These are phyloP conservation scores for Neoscelio sp. DNA, from an alignment of 2,888 invertebrate species.

Conservation along the genomic window DNA sequence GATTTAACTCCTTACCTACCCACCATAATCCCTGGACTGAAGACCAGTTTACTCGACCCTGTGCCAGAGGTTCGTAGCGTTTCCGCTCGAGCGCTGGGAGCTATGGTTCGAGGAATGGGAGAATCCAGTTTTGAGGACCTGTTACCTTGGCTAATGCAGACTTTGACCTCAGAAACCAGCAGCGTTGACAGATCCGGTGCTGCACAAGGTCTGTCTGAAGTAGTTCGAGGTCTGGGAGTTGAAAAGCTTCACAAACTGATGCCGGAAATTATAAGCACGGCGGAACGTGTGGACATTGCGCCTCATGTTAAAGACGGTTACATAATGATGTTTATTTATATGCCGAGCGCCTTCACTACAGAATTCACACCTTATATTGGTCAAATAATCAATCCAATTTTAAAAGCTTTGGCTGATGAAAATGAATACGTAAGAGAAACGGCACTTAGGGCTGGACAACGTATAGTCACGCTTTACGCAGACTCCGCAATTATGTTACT, in stretches of 20 bases:
- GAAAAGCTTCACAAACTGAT: slow-evolving; percentile 98
- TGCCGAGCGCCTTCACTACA: slow-evolving; percentile 98
- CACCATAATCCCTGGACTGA: slow-evolving; percentile 97
- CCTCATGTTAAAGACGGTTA: slow-evolving; percentile 99
- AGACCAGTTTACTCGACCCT: slow-evolving; percentile 97
- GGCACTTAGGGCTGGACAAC: slow-evolving; percentile 97
- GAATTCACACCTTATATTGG: slow-evolving; percentile 98
- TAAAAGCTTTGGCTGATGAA: slow-evolving; percentile 99
- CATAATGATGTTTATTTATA: slow-evolving; percentile 99
- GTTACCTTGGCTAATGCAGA: slow-evolving; percentile 99
- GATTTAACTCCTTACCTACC: slow-evolving; percentile 98
- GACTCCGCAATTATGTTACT: slow-evolving; percentile 96
- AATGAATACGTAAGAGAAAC: slow-evolving; percentile 99
- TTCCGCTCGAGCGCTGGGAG: slow-evolving; percentile 97
- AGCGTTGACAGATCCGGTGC: slow-evolving; percentile 98
- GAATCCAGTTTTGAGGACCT: slow-evolving; percentile 98
- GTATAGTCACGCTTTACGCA: slow-evolving; percentile 98
- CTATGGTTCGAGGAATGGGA: slow-evolving; percentile 99
- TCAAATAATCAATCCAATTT: slow-evolving; percentile 97
- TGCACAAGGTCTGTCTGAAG: slow-evolving; percentile 98
- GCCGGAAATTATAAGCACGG: slow-evolving; percentile 98
- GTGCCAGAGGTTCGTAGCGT: slow-evolving; percentile 98
- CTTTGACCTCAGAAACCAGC: slow-evolving; percentile 96
- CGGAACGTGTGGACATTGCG: slow-evolving; percentile 95
- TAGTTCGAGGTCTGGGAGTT: slow-evolving; percentile 97